Evolutionary conservation across 2,888 invertebrate species (phyloP).

Genomic region (Cosmia trapezina): DNA sequence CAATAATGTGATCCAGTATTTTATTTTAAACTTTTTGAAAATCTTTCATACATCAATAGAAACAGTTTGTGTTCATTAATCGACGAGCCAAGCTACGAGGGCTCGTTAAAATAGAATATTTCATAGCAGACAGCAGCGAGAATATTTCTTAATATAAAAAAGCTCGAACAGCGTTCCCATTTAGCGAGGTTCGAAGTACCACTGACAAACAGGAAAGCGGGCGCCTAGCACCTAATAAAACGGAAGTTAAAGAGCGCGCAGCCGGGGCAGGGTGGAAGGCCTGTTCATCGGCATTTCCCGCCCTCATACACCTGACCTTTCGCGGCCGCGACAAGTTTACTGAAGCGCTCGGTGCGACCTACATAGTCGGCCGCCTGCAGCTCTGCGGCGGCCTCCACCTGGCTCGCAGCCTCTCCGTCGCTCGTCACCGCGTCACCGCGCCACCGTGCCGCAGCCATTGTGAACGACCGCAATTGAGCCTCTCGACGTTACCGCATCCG

Average conservation of each 20-base stretch:
- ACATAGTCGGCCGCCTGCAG: constrained; percentile 81
- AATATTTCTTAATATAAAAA: constrained; percentile 70
- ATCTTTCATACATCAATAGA: not conserved
- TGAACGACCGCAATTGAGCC: constrained; percentile 82
- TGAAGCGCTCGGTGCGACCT: constrained; percentile 88
- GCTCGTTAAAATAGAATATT: constrained; percentile 81
- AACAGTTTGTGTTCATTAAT: constrained; percentile 73
- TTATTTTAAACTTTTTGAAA: not conserved
- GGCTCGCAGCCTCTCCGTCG: constrained; percentile 57
- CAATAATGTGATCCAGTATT: not conserved
- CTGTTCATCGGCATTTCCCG: constrained; percentile 86
- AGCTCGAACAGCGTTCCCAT: constrained; percentile 67
- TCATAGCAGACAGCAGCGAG: constrained; percentile 60
- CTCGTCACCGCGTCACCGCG: constrained; percentile 53
- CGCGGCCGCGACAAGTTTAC: constrained; percentile 87
- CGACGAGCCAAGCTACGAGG: constrained; percentile 67
- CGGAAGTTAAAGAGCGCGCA: constrained; percentile 82
- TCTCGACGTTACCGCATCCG: constrained; percentile 77
- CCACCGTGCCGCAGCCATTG: constrained; percentile 73
- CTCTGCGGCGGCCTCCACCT: constrained; percentile 68
- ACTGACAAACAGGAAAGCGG: constrained; percentile 77
- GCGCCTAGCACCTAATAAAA: constrained; percentile 82
- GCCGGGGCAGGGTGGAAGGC: constrained; percentile 76
- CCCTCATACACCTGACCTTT: constrained; percentile 90
- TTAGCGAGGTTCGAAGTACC: constrained; percentile 69